These are phyloP conservation scores for Holotrichia oblita DNA, from an alignment of 1,140 invertebrate species.

Conservation along the genomic window DNA sequence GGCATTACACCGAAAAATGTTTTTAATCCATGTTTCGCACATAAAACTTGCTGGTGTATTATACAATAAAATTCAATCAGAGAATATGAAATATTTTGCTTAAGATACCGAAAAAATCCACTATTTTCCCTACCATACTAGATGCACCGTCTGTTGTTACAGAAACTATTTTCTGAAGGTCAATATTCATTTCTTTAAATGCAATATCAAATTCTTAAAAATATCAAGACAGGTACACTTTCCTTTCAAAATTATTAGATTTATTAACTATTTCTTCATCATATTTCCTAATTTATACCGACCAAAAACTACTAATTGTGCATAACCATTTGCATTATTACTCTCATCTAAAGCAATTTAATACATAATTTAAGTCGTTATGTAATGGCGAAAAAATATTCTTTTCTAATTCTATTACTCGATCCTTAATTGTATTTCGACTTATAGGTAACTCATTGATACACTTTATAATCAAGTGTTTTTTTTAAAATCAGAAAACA, in stretches of 20 bases:
- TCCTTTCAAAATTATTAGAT: constrained; percentile 32
- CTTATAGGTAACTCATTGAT: constrained; percentile 46
- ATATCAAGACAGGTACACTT: constrained; percentile 39
- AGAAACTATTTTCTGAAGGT: constrained; percentile 24
- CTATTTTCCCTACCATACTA: constrained; percentile 34
- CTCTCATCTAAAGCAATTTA: too few relatives aligned
- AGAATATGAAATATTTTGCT: constrained; percentile 41
- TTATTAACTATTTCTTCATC: constrained; percentile 39
- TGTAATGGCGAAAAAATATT: constrained; percentile 46
- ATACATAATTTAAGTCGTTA: constrained; percentile 23
- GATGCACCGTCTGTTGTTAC: constrained; percentile 34
- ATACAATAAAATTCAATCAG: constrained; percentile 39
- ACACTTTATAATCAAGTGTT: constrained; percentile 46
- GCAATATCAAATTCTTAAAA: constrained; percentile 38
- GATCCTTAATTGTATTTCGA: constrained; percentile 50
- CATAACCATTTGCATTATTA: too few relatives aligned
- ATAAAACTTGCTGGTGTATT: constrained; percentile 36
- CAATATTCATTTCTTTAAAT: constrained; percentile 41
- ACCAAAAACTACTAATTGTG: too few relatives aligned
- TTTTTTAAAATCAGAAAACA: constrained; percentile 48
- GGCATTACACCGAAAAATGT: constrained; percentile 42
- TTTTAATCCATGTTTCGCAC: constrained; percentile 37
- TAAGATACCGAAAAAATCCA: constrained; percentile 37
- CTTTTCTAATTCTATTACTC: constrained; percentile 47
- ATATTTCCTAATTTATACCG: neutral